A percentile compares a stretch with the other conserved stretches of the same genome.
Conservation (phyloP, 1,140 invertebrate species). For the Nebria ingens region DNA sequence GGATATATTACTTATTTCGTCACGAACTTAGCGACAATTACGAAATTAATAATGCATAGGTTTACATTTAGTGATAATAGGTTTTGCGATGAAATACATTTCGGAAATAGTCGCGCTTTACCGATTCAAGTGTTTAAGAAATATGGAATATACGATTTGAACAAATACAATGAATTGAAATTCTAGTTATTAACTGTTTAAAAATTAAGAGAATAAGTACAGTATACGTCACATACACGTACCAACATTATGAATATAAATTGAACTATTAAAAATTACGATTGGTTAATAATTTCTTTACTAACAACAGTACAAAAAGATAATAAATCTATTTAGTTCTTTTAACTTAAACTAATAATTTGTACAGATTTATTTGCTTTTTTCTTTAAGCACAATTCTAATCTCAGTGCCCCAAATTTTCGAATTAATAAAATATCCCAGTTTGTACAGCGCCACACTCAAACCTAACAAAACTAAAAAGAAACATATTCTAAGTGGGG, state of each 20-base stretch:
- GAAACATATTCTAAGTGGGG: constrained; percentile 59
- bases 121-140: too few relatives aligned
- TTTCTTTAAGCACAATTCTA: constrained; percentile 38
- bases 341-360: not conserved
- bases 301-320: not conserved
- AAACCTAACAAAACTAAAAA: constrained; percentile 49
- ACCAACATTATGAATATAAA: not conserved
- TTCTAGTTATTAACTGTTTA: too few relatives aligned
- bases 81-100: too few relatives aligned
- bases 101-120: too few relatives aligned
- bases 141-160: too few relatives aligned
- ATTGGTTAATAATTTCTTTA: not conserved
- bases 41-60: too few relatives aligned
- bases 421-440: constrained; percentile 59
- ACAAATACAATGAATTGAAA: too few relatives aligned
- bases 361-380: not conserved
- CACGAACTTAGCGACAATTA: too few relatives aligned
- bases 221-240: too few relatives aligned
- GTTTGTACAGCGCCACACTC: constrained; percentile 49
- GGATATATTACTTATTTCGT: too few relatives aligned
- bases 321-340: not conserved
- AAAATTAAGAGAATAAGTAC: too few relatives aligned
- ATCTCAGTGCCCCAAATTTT: constrained; percentile 60
- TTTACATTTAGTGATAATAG: too few relatives aligned
- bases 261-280: not conserved